Evolutionary conservation across 2,113 vertebrate species (phyloP).

Genomic region (Passerina amoena): DNA sequence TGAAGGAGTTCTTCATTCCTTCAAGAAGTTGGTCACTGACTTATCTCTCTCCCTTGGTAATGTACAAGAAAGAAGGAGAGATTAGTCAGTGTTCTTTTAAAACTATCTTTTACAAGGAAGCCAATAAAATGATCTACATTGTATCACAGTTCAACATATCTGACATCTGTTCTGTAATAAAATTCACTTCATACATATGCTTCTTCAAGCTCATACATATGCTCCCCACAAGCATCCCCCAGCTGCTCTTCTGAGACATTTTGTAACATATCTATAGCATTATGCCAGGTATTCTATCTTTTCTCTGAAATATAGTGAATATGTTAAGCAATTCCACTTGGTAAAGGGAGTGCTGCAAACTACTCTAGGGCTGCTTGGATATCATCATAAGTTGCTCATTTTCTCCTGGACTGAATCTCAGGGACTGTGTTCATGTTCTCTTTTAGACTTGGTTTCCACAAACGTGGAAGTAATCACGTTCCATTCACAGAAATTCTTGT

Average conservation of each 20-base stretch:
- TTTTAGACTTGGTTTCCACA: background rate
- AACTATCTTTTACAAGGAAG: constrained; percentile 57
- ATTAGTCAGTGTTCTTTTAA: constrained; percentile 53
- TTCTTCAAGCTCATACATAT: constrained; percentile 57
- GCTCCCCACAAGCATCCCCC: constrained; percentile 41
- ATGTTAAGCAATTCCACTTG: background rate
- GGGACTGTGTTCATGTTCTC: background rate
- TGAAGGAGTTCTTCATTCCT: constrained; percentile 39
- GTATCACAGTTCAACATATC: constrained; percentile 64
- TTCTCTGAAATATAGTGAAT: background rate
- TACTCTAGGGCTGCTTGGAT: background rate
- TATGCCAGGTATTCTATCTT: background rate
- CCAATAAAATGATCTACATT: constrained; percentile 55
- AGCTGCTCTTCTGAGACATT: constrained; percentile 24
- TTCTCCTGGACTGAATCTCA: background rate
- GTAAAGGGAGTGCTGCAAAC: background rate
- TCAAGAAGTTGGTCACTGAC: constrained; percentile 64
- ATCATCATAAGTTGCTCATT: background rate
- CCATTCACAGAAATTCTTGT: background rate
- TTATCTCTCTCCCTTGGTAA: constrained; percentile 60
- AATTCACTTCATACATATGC: constrained; percentile 57
- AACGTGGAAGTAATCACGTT: background rate
- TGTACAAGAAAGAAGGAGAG: constrained; percentile 52
- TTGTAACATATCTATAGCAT: background rate
- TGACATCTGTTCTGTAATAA: constrained; percentile 69